Evolutionary conservation across 2,113 vertebrate species (phyloP), one percentile per base, ranked within the genome.

Genomic region (Protobothrops flavoviridis): DNA sequence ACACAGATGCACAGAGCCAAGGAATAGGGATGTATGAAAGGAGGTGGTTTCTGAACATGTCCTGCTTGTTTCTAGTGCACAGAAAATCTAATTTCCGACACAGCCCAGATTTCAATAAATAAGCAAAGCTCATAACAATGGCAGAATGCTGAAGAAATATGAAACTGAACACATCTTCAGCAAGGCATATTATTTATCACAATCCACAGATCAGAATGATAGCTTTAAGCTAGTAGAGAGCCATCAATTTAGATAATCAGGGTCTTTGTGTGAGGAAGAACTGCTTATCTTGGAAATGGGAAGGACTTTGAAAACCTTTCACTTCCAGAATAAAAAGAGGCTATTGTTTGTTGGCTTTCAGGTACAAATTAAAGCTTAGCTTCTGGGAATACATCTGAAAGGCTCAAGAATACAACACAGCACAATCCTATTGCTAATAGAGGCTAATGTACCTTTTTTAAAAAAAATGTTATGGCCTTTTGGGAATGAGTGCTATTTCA

Each of bases 211-310:
- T 86, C 45, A 89, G 33, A 81, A 5, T 4, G 59, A 74, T 92
- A 74, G 50, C 50, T 92, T 89, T 89, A 92, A 81, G 50, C 6
- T 39, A 87, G 39, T 17, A 91, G 33, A 87, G 91, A 92, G n/a
- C 26, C 85, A 92, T 92, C 57, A 88, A 69, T 74, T 81, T 55
- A 88, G 86, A 88, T 92, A 88, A 92, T 92, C 86, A 50, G 59
- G 59, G 48, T 33, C 59, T 69, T 89, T 88, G 48, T 74, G 50
- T 89, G 33, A 88, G 33, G 5, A 39, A 89, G 61, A 92, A 89
- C 48, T 39, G 74, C 24, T 88, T 88, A 92, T 92, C 87, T 74
- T 92, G 50, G 48, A 50, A 69, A 87, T 88, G 91, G n/a, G 86
- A 69, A 92, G 11, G 56, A n/a, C 26, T 87, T 52, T 92, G 59